Conservation (phyloP, 2,113 vertebrate genomes). For the Macrotis lagotis region DNA sequence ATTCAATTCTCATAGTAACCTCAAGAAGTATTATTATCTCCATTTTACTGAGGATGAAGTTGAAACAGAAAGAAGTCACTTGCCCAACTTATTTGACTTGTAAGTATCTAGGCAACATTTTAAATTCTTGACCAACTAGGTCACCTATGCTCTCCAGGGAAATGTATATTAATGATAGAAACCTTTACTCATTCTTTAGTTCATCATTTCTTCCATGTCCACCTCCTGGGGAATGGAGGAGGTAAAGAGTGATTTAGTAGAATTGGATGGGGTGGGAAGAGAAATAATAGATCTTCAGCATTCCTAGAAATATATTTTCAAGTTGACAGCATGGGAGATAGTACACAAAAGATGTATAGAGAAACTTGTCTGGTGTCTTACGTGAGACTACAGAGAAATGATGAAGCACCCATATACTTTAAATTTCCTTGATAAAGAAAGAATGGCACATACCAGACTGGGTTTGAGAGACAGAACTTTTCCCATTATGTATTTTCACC, state of each 20-base stretch:
- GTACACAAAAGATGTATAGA: conserved; percentile 2
- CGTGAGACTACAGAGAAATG: conserved; percentile 23
- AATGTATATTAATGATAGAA: background rate
- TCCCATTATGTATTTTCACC: background rate
- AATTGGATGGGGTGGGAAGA: background rate
- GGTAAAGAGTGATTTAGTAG: background rate
- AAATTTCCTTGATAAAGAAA: conserved; percentile 32
- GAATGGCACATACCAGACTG: conserved; percentile 28
- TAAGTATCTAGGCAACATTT: background rate
- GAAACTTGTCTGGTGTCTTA: conserved; percentile 2
- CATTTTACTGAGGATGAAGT: background rate
- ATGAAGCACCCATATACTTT: conserved; percentile 26
- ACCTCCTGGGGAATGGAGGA: conserved; percentile 5
- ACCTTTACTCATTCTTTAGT: background rate
- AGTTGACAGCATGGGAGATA: conserved; percentile 5
- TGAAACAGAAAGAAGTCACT: background rate
- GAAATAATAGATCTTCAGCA: conserved; percentile 12
- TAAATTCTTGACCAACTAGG: background rate
- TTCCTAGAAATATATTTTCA: background rate
- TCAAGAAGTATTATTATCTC: background rate
- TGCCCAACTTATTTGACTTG: background rate
- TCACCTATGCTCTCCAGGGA: background rate
- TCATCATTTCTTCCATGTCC: background rate
- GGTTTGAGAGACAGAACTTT: background rate
- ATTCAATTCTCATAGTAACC: background rate